These are phyloP conservation scores for Epizoanthus illoricatus DNA, from an alignment of 92 coral and sea anemone genomes.

Conservation along the genomic window DNA sequence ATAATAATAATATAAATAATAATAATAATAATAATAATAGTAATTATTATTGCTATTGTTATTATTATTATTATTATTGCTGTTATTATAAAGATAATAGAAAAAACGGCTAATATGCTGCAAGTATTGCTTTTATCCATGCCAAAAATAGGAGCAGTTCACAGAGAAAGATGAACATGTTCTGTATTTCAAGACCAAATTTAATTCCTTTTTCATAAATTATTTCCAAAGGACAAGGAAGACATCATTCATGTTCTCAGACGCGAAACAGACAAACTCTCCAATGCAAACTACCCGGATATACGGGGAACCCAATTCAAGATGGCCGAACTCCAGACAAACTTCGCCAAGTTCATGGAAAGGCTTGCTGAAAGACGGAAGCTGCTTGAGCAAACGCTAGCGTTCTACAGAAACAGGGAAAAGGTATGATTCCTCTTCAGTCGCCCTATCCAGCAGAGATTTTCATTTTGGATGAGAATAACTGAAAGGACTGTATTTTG, in stretches of 20 bases:
- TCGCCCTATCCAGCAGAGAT: background rate
- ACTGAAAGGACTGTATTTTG: background rate
- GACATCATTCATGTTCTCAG: conserved; percentile 76
- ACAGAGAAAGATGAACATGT: no score
- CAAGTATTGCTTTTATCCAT: no score
- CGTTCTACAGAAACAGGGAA: conserved; percentile 75
- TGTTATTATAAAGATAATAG: no score
- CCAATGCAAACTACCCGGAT: conserved; percentile 75
- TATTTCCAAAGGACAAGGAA: conserved; percentile 68
- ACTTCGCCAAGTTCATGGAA: conserved; percentile 67
- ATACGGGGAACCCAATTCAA: conserved; percentile 68
- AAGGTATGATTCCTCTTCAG: conserved; percentile 52
- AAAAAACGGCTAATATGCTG: no score
- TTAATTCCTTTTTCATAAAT: background rate
- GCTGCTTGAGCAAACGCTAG: conserved; percentile 74
- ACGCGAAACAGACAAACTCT: conserved; percentile 91
- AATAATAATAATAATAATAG: no score
- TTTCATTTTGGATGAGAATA: background rate
- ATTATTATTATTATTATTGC: no score
- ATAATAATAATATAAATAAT: no score
- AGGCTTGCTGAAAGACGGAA: conserved; percentile 80
- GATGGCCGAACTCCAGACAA: conserved; percentile 70
- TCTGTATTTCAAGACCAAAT: no score
- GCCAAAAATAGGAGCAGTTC: no score
- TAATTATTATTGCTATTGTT: no score